Evolutionary conservation across 2,113 vertebrate genomes (phyloP).

Genomic region (Heterocephalus glaber): DNA sequence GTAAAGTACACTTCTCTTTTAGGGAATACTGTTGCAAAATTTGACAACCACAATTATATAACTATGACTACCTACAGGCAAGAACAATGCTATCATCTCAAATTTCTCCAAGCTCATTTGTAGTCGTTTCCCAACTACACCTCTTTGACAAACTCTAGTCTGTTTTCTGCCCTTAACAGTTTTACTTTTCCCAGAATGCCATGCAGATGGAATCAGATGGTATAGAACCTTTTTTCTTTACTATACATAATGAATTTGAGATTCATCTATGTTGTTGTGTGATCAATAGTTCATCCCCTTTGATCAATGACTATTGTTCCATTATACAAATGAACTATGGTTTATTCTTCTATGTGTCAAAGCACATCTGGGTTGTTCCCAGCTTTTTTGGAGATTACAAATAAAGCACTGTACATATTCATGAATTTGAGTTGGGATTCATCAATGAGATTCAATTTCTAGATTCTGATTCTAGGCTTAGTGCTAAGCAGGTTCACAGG

Average conservation of each 20-base stretch:
- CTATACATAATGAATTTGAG: background rate
- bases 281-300: background rate
- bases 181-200: background rate
- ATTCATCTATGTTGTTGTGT: background rate
- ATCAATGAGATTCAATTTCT: background rate
- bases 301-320: background rate
- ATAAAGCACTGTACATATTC: background rate
- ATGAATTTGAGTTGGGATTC: background rate
- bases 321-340: background rate
- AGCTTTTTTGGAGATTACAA: background rate
- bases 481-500: background rate
- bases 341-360: background rate
- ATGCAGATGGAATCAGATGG: background rate
- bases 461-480: background rate
- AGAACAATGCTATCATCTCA: background rate
- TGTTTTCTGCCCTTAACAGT: background rate
- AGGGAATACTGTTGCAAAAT: background rate
- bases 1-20: background rate
- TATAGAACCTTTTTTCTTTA: background rate
- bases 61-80: background rate
- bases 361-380: background rate
- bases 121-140: background rate
- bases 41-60: slow-evolving; percentile 24
- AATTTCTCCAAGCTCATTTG: background rate
- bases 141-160: background rate